Conservation (phyloP, 2,113 vertebrate genomes). For the Sisor rabdophorus region DNA sequence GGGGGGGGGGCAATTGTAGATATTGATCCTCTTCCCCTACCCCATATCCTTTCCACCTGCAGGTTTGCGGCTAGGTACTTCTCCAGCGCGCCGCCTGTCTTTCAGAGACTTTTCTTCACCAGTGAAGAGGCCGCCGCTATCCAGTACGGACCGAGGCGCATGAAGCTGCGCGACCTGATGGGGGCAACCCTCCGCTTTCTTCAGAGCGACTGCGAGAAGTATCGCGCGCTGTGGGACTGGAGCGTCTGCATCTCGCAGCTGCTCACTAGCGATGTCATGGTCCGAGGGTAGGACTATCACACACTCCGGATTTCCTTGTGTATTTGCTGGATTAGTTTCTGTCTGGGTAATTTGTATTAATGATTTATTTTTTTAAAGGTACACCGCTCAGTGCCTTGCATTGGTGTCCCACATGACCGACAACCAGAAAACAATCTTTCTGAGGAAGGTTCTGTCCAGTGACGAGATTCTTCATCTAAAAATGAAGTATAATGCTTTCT, state of each 20-base stretch:
- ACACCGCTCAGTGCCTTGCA: constrained; percentile 90
- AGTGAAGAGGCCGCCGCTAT: constrained; percentile 84
- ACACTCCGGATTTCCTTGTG: neutral
- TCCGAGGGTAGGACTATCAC: constrained; percentile 78
- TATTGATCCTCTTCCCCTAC: no score
- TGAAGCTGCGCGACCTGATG: constrained; percentile 97
- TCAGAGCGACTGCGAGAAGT: constrained; percentile 79
- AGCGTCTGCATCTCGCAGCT: constrained; percentile 92
- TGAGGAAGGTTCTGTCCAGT: constrained; percentile 83
- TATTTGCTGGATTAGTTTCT: neutral
- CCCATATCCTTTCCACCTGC: neutral
- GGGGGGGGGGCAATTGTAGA: no score
- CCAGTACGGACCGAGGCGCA: constrained; percentile 85
- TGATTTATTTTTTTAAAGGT: constrained; percentile 68
- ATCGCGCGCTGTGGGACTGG: constrained; percentile 92
- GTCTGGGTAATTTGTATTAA: neutral
- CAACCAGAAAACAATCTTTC: constrained; percentile 87
- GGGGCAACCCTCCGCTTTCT: constrained; percentile 88
- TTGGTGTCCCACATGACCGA: constrained; percentile 92
- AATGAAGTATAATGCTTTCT: constrained; percentile 76
- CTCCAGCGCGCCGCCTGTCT: constrained; percentile 81
- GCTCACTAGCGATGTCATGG: constrained; percentile 88
- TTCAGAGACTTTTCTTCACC: constrained; percentile 92
- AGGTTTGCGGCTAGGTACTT: constrained; percentile 94
- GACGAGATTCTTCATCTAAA: constrained; percentile 91